phyloP scores from a whole-genome alignment of 2,888 invertebrate genomes.

The Sarcophaga caerulescens region DNA sequence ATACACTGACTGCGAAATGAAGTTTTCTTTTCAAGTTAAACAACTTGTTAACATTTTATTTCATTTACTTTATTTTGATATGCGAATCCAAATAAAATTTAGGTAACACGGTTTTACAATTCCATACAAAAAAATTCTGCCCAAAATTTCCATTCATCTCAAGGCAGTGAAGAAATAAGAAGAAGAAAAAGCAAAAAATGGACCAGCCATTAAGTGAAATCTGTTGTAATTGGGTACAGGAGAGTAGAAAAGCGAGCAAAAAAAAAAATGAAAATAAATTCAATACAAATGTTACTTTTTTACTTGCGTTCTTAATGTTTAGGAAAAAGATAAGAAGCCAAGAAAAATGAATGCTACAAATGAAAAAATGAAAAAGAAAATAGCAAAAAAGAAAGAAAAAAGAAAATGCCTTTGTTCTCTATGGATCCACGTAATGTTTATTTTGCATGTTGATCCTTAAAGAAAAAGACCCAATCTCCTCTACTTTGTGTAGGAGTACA shows the following conservation, averaged over 20 bases:
- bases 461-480: neutral
- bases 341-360: constrained; percentile 40
- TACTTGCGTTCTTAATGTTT: constrained; percentile 46
- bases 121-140: constrained; percentile 26
- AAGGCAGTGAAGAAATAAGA: no score
- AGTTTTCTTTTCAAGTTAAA: constrained; percentile 44
- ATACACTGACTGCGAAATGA: constrained; percentile 17
- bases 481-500: neutral
- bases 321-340: constrained; percentile 60
- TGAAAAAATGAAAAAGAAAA: constrained; percentile 17
- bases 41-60: constrained; percentile 63
- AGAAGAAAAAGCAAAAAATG: no score
- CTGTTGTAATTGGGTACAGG: constrained; percentile 51
- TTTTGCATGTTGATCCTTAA: constrained; percentile 39
- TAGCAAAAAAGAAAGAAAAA: no score
- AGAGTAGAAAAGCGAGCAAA: constrained; percentile 17
- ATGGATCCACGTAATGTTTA: constrained; percentile 43
- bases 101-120: constrained; percentile 61
- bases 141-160: neutral
- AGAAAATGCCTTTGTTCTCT: no score
- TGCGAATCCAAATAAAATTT: constrained; percentile 53
- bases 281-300: constrained; percentile 43
- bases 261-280: neutral
- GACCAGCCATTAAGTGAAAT: constrained; percentile 26
- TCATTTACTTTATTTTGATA: constrained; percentile 35